Conservation (phyloP, 2,113 vertebrate genomes). For the Gyps fulvus region DNA sequence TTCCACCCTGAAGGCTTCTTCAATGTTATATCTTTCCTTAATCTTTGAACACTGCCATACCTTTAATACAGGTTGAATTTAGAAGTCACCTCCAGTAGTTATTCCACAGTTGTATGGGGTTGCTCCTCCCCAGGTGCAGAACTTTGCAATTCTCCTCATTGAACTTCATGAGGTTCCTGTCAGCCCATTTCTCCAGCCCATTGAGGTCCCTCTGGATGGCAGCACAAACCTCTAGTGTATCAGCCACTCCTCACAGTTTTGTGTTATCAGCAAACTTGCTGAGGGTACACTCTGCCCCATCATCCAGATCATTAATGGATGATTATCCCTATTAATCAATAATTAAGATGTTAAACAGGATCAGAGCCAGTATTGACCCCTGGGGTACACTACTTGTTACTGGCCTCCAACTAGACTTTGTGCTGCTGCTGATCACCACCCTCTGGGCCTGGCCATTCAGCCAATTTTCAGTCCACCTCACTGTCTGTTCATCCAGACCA, state of each 20-base stretch:
- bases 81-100: too few species aligned
- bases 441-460: not conserved
- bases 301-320: not conserved
- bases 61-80: too few species aligned
- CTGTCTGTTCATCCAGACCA: not conserved
- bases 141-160: not conserved
- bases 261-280: not conserved
- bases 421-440: accelerated
- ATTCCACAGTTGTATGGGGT: too few species aligned
- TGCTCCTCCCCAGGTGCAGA: not conserved
- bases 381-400: not conserved
- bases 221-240: not conserved
- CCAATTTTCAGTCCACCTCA: not conserved
- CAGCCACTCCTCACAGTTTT: not conserved
- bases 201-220: not conserved
- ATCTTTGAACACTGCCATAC: too few species aligned
- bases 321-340: too few species aligned
- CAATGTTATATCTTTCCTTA: too few species aligned
- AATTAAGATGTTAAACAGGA: not conserved
- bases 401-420: not conserved
- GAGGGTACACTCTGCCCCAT: not conserved
- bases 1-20: too few species aligned
- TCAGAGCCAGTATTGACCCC: not conserved
- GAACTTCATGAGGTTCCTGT: not conserved
- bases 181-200: not conserved